Evolutionary conservation across 2,888 invertebrate species (phyloP), one percentile per base, ranked within the genome.

Genomic region (Epirrhoe tristata): DNA sequence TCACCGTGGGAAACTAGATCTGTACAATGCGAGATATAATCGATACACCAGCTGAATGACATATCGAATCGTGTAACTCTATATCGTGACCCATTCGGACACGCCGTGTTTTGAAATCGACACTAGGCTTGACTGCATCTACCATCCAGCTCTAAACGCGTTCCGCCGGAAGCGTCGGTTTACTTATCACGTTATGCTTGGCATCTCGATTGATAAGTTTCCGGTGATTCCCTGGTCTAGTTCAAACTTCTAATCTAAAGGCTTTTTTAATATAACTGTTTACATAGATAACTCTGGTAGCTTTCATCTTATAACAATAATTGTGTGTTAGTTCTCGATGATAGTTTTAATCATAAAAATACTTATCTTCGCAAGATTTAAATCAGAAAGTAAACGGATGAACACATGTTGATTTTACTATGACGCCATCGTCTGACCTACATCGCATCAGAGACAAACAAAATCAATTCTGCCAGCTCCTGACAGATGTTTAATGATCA

Each of bases 1-100:
- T 81, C 78, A 82, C 78, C 79, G 81, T 82, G 78, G 78, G 84
- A 80, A 82, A 81, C 78, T 77, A 79, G 77, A 83, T 81, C 76
- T 78, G 73, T 70, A 74, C 77, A 74, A 74, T 73, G 70, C 68
- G 73, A 82, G 83, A 80, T 79, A 78, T 77, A 81, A 82, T 81
- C 78, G 79, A 79, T 79, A 83, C 78, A 76, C 72, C 66, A 74
- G 63, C 72, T 78, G 80, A 80, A 81, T 80, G 83, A 81, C 82
- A 81, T 85, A 83, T 83, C 81, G 77, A 81, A 78, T 81, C 77
- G 74, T 79, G 81, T 80, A 80, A 83, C 77, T 75, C 73, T 77
- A 80, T 81, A 81, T 79, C 79, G 75, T 74, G 80, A 79, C 76
- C 80, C 76, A 78, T 77, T 79, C 79, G 76, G 74, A 79, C 76